phyloP scores from a whole-genome alignment of 2,888 invertebrate species.

The Trichacis sp. region DNA sequence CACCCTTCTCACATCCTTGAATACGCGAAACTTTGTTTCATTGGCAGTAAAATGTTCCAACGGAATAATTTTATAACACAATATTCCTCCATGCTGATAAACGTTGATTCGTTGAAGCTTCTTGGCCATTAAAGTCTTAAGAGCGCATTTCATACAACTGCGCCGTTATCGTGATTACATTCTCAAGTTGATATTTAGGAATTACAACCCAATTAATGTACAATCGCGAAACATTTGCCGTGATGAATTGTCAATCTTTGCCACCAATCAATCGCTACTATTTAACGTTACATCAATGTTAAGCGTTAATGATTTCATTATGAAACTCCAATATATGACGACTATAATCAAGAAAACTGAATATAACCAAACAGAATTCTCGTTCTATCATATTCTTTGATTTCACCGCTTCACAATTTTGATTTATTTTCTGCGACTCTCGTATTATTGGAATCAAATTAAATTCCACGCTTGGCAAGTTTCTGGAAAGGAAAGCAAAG shows the following conservation, averaged over 20 bases:
- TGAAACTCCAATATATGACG: background rate
- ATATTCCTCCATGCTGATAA: slow-evolving; percentile 5
- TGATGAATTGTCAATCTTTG: slow-evolving; percentile 38
- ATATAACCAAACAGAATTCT: too few species aligned
- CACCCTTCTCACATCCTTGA: too few species aligned
- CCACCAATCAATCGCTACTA: slow-evolving; percentile 31
- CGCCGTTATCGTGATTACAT: slow-evolving; percentile 13
- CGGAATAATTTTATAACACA: background rate
- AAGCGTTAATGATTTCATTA: slow-evolving; percentile 14
- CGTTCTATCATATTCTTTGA: too few species aligned
- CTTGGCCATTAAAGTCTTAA: slow-evolving; percentile 20
- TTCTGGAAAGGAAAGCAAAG: background rate
- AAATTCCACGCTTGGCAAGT: background rate
- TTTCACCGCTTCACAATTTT: too few species aligned
- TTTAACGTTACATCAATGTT: slow-evolving; percentile 21
- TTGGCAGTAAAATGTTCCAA: background rate
- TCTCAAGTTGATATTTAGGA: slow-evolving; percentile 13
- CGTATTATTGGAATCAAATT: background rate
- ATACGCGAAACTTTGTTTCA: background rate
- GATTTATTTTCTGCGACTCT: background rate
- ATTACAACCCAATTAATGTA: slow-evolving; percentile 22
- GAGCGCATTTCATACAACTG: slow-evolving; percentile 26
- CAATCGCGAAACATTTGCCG: slow-evolving; percentile 1
- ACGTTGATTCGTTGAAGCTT: slow-evolving; percentile 16
- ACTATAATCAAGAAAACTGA: background rate